phyloP scores from a whole-genome alignment of 1,140 invertebrate genomes.

The Thrips palmi region DNA sequence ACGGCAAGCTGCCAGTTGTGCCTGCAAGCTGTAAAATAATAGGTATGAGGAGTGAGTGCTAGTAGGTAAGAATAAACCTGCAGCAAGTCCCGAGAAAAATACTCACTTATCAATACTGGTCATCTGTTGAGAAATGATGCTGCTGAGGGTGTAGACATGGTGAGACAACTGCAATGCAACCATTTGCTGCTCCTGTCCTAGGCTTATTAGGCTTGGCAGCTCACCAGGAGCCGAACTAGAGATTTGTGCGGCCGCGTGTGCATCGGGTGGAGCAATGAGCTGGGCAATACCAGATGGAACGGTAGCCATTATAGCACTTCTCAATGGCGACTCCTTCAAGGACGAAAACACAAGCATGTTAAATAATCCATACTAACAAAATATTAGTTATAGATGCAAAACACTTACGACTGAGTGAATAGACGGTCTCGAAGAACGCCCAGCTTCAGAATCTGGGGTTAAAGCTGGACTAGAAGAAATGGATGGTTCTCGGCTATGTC shows the following conservation, averaged over 20 bases:
- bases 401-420: too few species aligned
- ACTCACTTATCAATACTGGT: conserved; percentile 57
- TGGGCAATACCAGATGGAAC: conserved; percentile 16
- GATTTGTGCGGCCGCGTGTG: conserved; percentile 15
- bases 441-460: too few species aligned
- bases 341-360: too few species aligned
- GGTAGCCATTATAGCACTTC: conserved; percentile 14
- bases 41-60: background rate
- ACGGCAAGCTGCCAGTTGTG: conserved; percentile 36
- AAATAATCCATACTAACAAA: too few species aligned
- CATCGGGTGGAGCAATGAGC: conserved; percentile 19
- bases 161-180: conserved; percentile 57
- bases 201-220: conserved; percentile 24
- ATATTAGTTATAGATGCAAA: too few species aligned
- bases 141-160: conserved; percentile 62
- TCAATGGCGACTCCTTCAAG: conserved; percentile 16
- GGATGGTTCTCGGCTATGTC: too few species aligned
- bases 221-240: conserved; percentile 16
- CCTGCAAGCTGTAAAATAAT: conserved; percentile 31
- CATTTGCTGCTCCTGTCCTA: conserved; percentile 41
- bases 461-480: too few species aligned
- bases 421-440: too few species aligned
- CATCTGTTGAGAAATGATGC: conserved; percentile 68
- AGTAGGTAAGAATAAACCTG: background rate
- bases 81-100: background rate